A percentile compares a stretch with the other conserved stretches of the same genome.
Conservation (phyloP, 23 tunicate species). For the Ciona savignyi region DNA sequence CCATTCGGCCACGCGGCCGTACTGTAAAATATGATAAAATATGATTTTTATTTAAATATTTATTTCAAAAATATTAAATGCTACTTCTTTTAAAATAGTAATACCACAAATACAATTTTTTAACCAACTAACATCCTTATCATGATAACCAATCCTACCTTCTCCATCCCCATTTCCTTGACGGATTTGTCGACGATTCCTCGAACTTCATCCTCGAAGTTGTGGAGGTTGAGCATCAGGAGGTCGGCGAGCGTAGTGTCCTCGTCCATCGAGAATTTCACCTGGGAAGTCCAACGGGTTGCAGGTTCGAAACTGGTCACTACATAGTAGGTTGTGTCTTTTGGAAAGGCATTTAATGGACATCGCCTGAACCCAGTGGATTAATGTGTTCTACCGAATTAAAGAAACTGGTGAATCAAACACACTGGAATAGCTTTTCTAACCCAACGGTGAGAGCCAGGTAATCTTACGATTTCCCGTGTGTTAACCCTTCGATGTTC, state of each 20-base stretch:
- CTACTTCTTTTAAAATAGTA: no score
- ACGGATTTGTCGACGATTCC: constrained; percentile 97
- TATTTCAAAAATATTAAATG: no score
- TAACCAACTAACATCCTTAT: no score
- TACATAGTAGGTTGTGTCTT: constrained; percentile 92
- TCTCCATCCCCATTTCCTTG: constrained; percentile 98
- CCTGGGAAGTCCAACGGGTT: constrained; percentile 26
- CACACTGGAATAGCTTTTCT: constrained; percentile 81
- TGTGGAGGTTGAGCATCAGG: constrained; percentile 80
- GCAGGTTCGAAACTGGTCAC: not conserved
- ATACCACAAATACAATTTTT: no score
- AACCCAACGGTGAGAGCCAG: not conserved
- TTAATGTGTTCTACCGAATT: constrained; percentile 56
- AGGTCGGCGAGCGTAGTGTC: constrained; percentile 86
- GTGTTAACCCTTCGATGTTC: no score
- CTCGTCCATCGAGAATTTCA: constrained; percentile 88
- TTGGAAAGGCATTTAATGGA: constrained; percentile 82
- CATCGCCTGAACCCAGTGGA: constrained; percentile 86
- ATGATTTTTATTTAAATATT: no score
- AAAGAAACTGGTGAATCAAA: constrained; percentile 74
- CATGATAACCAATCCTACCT: constrained; percentile 24
- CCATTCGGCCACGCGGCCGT: no score
- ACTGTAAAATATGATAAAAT: no score
- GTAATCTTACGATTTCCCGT: no score
- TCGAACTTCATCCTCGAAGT: constrained; percentile 94